Conservation (phyloP, 2,888 invertebrate species). For the Macrophya alboannulata region DNA sequence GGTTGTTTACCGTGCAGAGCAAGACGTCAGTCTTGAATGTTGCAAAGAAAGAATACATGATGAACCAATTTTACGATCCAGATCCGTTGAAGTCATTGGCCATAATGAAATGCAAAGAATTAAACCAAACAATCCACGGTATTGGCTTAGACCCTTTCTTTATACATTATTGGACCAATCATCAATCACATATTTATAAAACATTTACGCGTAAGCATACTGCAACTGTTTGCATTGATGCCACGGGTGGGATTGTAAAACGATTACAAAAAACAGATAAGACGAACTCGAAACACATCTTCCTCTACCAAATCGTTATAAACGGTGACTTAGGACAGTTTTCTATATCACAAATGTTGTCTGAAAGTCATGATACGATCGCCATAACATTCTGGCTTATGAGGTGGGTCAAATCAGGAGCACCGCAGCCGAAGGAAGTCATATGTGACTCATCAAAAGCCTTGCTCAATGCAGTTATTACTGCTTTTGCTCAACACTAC, state of each 20-base stretch:
- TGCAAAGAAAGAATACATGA: slow-evolving; percentile 1
- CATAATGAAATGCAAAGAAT: slow-evolving; percentile 34
- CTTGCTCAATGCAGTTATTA: slow-evolving; percentile 55
- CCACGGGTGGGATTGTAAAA: slow-evolving; percentile 58
- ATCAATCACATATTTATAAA: slow-evolving; percentile 56
- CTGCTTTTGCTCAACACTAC: slow-evolving; percentile 48
- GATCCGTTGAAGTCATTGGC: slow-evolving; percentile 49
- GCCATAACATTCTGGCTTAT: slow-evolving; percentile 59
- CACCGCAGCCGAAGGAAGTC: slow-evolving; percentile 58
- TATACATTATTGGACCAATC: slow-evolving; percentile 58
- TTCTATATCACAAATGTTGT: slow-evolving; percentile 59
- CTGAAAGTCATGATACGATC: slow-evolving; percentile 58
- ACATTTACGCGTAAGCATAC: slow-evolving; percentile 14
- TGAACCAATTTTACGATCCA: slow-evolving; percentile 24
- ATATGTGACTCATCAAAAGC: slow-evolving; percentile 59
- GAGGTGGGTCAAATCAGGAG: slow-evolving; percentile 56
- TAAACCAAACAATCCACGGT: slow-evolving; percentile 48
- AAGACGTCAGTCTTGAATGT: background rate
- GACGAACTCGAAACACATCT: slow-evolving; percentile 57
- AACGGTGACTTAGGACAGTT: slow-evolving; percentile 48
- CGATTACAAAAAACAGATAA: slow-evolving; percentile 51
- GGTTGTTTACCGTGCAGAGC: slow-evolving; percentile 46
- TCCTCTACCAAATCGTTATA: slow-evolving; percentile 57
- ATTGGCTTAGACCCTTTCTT: slow-evolving; percentile 59
- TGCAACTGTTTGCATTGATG: slow-evolving; percentile 57